phyloP scores from a whole-genome alignment of 1,140 invertebrate species.

The Macrosteles quadrilineatus region DNA sequence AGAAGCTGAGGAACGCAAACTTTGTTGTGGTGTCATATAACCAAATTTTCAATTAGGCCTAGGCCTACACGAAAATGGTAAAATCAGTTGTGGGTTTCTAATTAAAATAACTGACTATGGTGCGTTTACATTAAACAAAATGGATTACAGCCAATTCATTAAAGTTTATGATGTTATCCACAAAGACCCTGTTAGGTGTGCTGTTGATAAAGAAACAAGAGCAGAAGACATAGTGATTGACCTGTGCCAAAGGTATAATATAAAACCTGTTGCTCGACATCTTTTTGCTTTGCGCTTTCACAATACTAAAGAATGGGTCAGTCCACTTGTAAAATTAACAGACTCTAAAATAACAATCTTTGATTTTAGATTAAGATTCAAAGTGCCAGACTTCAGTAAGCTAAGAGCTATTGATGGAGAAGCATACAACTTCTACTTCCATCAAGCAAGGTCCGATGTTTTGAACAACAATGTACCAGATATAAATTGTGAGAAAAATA shows the following conservation, averaged over 20 bases:
- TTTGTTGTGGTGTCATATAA: too few relatives aligned
- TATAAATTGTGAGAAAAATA: slow-evolving; percentile 72
- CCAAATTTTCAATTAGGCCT: too few relatives aligned
- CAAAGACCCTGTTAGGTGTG: not conserved
- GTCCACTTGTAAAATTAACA: slow-evolving; percentile 57
- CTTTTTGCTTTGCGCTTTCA: slow-evolving; percentile 70
- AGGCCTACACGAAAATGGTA: too few relatives aligned
- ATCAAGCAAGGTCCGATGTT: slow-evolving; percentile 79
- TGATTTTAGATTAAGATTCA: slow-evolving; percentile 77
- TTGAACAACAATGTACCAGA: slow-evolving; percentile 75
- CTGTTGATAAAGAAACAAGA: slow-evolving; percentile 43
- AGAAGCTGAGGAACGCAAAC: too few relatives aligned
- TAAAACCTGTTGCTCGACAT: slow-evolving; percentile 72
- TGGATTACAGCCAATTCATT: slow-evolving; percentile 27
- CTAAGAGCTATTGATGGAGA: slow-evolving; percentile 67
- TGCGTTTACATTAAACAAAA: not conserved
- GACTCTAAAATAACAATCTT: slow-evolving; percentile 56
- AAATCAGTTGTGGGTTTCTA: too few relatives aligned
- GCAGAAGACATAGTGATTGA: slow-evolving; percentile 71
- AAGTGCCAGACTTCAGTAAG: slow-evolving; percentile 61
- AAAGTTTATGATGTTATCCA: slow-evolving; percentile 24
- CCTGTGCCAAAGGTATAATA: slow-evolving; percentile 66
- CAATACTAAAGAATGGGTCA: slow-evolving; percentile 64
- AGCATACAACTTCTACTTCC: slow-evolving; percentile 83
- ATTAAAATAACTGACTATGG: too few relatives aligned